Base-by-base conservation (phyloP, 2,113 vertebrate species). In the Syngnathus scovelli region DNA sequence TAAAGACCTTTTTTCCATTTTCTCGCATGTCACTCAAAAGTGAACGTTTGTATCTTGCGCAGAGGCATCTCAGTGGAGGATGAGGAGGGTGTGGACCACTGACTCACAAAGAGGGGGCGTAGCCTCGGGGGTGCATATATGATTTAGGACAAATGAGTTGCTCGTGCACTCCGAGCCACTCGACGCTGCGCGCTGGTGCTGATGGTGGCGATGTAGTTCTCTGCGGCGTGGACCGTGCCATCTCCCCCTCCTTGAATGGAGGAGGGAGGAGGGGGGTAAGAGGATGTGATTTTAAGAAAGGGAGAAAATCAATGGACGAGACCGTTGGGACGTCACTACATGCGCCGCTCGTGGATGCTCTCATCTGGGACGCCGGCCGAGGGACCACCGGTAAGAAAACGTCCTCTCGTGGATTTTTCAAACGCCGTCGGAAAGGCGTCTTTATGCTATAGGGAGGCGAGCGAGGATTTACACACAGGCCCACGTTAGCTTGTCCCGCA, bases 271-370 rank as follows among this genome's bases (percentile, higher is more conserved):
- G 71, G 68, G 6, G 18, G 59, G 13, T 16, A 39, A 19, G 12
- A 55, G 77, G 79, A 78, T 69, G 68, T 43, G 80, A 62, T 62
- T 62, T 62, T 6, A 49, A 33, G 23, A 33, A 33, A 5, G 12
- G 23, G 61, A 67, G 51, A 11, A 64, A 44, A 61, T 21, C 73
- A 92, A 93, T 92, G 90, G 92, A 90, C 76, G 82, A 79, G 74
- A 75, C 82, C 78, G 79, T 56, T 64, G 82, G 87, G 86, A 92
- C 92, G 92, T 93, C 92, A 93, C 84, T 75, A 51, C 73, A 78
- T 84, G 89, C 88, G 83, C 76, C 68, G 78, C 85, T 86, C 80
- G n/a, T 82, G 84, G 83, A 80, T 61, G 78, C 80, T 84, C 85
- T 78, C 89, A 90, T 85, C 87, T 79, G 84, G 70, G 60, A 44